Conservation (phyloP, 2,113 vertebrate genomes). For the Baryphthengus martii region DNA sequence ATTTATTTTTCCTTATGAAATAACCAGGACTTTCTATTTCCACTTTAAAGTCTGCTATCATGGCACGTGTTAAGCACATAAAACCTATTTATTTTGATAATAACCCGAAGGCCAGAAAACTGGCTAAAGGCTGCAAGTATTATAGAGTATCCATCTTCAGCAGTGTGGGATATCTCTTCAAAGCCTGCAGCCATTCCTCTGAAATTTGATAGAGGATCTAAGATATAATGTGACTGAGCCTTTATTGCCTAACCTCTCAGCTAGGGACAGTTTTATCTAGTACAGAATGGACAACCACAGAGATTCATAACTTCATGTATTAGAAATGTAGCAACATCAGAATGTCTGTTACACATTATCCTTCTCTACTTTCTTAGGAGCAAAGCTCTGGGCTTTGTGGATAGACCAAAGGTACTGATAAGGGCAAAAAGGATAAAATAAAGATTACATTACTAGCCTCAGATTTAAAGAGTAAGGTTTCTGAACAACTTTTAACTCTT, state of each 20-base stretch:
- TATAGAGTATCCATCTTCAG: neutral
- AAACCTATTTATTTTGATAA: neutral
- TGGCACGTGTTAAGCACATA: neutral
- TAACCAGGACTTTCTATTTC: neutral
- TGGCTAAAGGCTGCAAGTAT: neutral
- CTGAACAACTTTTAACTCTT: neutral
- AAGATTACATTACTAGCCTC: neutral
- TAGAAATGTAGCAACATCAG: neutral
- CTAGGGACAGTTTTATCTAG: neutral
- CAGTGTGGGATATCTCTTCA: neutral
- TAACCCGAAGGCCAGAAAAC: neutral
- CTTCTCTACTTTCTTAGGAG: neutral
- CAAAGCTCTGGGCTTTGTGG: neutral
- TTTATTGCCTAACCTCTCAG: neutral
- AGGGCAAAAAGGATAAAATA: neutral
- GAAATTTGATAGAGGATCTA: neutral
- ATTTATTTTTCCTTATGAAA: neutral
- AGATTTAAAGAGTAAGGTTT: neutral
- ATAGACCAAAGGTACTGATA: neutral
- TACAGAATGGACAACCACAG: neutral
- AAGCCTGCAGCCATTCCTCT: neutral
- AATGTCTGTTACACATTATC: neutral
- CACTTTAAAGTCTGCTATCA: neutral
- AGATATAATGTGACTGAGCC: neutral
- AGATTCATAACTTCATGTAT: neutral